A percentile compares a stretch with the other conserved stretches of the same genome.
Evolutionary conservation across 2,113 vertebrate species (phyloP).

Genomic region (Struthidea cinerea): DNA sequence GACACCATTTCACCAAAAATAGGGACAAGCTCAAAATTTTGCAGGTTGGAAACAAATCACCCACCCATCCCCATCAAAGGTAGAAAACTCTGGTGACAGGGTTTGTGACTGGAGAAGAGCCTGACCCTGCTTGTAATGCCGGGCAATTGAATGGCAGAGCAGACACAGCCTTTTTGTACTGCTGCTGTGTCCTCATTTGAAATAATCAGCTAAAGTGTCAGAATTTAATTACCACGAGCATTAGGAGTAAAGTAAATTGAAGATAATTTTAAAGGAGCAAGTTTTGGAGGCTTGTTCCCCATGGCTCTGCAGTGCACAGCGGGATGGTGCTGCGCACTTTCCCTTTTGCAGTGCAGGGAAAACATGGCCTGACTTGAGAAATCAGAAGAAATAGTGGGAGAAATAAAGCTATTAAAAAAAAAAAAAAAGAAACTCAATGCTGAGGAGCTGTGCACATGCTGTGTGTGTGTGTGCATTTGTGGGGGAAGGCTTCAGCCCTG

Average conservation of each 20-base stretch:
- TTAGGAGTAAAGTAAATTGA: background rate
- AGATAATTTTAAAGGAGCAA: background rate
- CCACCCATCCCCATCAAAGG: background rate
- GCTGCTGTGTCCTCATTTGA: background rate
- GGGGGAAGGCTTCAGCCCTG: background rate
- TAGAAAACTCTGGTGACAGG: background rate
- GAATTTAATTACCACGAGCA: background rate
- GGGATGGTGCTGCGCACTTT: background rate
- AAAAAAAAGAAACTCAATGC: background rate
- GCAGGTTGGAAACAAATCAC: background rate
- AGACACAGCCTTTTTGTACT: background rate
- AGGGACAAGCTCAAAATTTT: background rate
- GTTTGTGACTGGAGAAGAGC: background rate
- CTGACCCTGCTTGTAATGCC: background rate
- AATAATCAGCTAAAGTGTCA: background rate
- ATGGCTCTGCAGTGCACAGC: background rate
- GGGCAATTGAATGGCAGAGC: background rate
- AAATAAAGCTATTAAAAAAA: background rate
- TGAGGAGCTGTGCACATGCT: background rate
- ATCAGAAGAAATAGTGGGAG: background rate
- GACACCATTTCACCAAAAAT: background rate
- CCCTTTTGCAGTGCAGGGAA: background rate
- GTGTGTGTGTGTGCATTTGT: background rate
- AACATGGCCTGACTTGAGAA: background rate
- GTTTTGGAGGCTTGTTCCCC: background rate